Evolutionary conservation across 1,140 invertebrate species (phyloP).

Genomic region (Hylaeus anthracinus): DNA sequence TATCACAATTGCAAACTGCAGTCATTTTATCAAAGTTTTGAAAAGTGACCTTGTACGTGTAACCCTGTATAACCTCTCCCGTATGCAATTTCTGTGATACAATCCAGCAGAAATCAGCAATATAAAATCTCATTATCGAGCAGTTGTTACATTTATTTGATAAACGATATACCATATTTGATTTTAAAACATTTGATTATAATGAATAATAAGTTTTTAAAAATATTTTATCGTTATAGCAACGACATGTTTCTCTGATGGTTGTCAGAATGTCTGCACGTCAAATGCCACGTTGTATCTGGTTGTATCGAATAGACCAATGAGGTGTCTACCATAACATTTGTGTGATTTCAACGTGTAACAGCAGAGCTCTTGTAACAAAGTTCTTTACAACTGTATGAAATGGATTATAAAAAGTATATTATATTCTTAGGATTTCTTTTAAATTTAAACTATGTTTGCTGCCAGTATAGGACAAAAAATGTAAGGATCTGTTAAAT

Average conservation of each 20-base stretch:
- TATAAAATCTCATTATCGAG: not conserved
- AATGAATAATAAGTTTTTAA: not conserved
- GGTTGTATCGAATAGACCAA: constrained; percentile 57
- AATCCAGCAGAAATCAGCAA: too few species aligned
- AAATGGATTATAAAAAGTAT: constrained; percentile 68
- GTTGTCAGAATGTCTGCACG: not conserved
- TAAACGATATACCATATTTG: not conserved
- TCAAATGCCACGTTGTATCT: constrained; percentile 64
- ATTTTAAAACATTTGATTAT: not conserved
- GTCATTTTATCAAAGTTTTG: too few species aligned
- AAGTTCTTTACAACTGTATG: constrained; percentile 19
- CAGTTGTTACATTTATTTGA: not conserved
- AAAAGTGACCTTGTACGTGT: too few species aligned
- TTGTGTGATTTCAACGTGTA: constrained; percentile 10
- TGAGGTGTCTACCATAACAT: constrained; percentile 10
- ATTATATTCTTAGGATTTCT: constrained; percentile 64
- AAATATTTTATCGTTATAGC: not conserved
- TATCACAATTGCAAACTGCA: too few species aligned
- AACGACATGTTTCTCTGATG: not conserved
- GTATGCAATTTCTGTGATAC: too few species aligned
- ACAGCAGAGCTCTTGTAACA: not conserved
- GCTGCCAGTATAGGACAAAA: constrained; percentile 74
- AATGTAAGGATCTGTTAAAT: constrained; percentile 65
- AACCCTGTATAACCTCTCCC: too few species aligned
- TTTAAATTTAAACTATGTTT: constrained; percentile 63